A percentile compares a stretch with the other conserved stretches of the same genome.
Conservation (phyloP, 1,140 invertebrate genomes). For the Neuroterus valhalla region DNA sequence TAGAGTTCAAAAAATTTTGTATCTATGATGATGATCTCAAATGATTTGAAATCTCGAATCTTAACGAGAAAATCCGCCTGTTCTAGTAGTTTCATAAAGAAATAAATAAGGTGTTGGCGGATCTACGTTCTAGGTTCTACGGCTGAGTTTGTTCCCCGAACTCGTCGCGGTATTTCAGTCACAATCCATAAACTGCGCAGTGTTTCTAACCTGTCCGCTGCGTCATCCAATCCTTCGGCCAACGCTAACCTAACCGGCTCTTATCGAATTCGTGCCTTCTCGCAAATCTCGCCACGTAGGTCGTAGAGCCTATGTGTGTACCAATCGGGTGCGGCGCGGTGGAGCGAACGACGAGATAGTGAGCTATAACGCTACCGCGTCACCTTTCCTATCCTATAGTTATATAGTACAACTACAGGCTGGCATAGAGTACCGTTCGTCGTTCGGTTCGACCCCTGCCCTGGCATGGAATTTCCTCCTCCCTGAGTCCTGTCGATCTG, state of each 20-base stretch:
- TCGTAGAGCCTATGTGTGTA: conserved; percentile 29
- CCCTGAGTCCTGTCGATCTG: not conserved
- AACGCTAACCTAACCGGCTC: conserved; percentile 30
- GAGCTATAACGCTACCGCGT: conserved; percentile 21
- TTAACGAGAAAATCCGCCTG: too few species aligned
- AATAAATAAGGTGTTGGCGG: too few species aligned
- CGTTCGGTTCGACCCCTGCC: conserved; percentile 36
- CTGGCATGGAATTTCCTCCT: conserved; percentile 30
- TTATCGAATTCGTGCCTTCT: conserved; percentile 30
- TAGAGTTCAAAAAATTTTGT: too few species aligned
- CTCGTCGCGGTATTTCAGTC: conserved; percentile 22
- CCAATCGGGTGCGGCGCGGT: conserved; percentile 29
- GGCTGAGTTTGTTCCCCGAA: not conserved
- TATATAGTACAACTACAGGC: not conserved
- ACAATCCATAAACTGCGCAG: conserved; percentile 24
- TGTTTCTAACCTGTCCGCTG: conserved; percentile 30
- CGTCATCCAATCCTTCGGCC: conserved; percentile 26
- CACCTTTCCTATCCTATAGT: not conserved
- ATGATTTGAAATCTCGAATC: too few species aligned
- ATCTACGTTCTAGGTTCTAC: too few species aligned
- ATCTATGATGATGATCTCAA: too few species aligned
- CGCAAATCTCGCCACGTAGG: too few species aligned
- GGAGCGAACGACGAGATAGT: conserved; percentile 18
- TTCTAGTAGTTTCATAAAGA: too few species aligned
- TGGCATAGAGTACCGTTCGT: conserved; percentile 12